These are phyloP conservation scores for Cyclopterus lumpus DNA, from an alignment of 2,797 vertebrate genomes.

Conservation along the genomic window DNA sequence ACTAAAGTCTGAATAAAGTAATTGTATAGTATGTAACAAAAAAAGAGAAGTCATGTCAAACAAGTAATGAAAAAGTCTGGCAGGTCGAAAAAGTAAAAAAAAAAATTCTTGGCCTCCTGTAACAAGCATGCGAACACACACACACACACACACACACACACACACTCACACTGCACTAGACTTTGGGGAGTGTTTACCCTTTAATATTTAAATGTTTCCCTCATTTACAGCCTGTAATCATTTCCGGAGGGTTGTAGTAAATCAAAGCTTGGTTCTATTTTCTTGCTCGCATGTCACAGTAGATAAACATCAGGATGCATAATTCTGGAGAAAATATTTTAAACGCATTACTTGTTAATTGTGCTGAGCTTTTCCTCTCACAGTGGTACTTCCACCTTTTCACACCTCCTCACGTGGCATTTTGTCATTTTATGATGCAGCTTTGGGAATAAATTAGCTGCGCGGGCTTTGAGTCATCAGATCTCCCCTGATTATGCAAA, in stretches of 20 bases:
- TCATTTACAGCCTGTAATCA: constrained; percentile 25
- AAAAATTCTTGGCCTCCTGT: too few species aligned
- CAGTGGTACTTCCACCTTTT: neutral
- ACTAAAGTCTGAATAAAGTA: too few species aligned
- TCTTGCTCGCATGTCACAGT: neutral
- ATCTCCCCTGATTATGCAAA: constrained; percentile 19
- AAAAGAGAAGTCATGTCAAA: too few species aligned
- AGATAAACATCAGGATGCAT: neutral
- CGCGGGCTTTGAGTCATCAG: constrained; percentile 17
- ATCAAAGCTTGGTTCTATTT: constrained; percentile 22
- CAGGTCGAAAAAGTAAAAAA: too few species aligned
- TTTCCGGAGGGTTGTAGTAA: constrained; percentile 23
- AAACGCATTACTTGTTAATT: neutral
- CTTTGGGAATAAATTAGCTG: constrained; percentile 34
- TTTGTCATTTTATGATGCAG: constrained; percentile 15
- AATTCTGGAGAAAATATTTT: neutral
- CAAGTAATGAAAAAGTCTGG: too few species aligned
- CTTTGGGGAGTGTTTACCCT: constrained; percentile 11
- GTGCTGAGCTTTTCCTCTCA: constrained; percentile 2
- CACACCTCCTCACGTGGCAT: constrained; percentile 3
- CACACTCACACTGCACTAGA: neutral
- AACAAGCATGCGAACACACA: too few species aligned
- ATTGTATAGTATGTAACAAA: too few species aligned
- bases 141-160: neutral
- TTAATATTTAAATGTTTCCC: constrained; percentile 28